Conservation (phyloP, 2,888 invertebrate genomes). For the Noctua janthe region DNA sequence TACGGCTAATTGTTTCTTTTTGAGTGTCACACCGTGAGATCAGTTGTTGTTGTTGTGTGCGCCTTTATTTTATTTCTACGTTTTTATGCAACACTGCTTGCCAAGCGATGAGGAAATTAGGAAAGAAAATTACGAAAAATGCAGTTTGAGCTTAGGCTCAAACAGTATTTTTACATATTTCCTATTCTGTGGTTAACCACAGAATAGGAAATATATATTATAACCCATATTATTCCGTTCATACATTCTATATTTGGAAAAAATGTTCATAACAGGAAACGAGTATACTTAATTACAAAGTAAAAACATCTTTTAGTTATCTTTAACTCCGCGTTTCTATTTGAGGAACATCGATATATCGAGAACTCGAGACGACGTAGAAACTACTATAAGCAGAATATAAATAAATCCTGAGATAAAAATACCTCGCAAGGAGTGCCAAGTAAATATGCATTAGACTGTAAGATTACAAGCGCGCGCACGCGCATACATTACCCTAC, state of each 20-base stretch:
- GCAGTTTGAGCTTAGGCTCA: not conserved
- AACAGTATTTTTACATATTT: not conserved
- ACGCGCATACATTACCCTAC: slow-evolving; percentile 21
- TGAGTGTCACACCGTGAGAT: slow-evolving; percentile 26
- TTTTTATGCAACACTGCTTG: not conserved
- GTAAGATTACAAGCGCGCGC: slow-evolving; percentile 32
- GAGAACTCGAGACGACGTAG: not conserved
- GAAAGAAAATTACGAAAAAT: not conserved
- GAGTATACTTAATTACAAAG: not conserved
- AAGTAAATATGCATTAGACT: slow-evolving; percentile 46
- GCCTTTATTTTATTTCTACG: not conserved
- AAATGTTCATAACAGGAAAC: not conserved
- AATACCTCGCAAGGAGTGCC: slow-evolving; percentile 41
- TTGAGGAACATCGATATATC: not conserved
- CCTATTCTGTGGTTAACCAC: no score
- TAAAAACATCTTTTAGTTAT: not conserved
- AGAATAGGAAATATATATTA: not conserved
- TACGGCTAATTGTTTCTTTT: slow-evolving; percentile 53
- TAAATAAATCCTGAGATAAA: slow-evolving; percentile 41
- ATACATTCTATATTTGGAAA: not conserved
- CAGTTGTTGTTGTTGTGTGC: not conserved
- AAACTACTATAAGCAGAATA: slow-evolving; percentile 18
- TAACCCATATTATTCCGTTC: not conserved
- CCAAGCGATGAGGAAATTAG: not conserved
- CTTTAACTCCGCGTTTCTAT: not conserved